phyloP scores from a whole-genome alignment of 2,113 vertebrate genomes.

The Mormyrus iriodes region DNA sequence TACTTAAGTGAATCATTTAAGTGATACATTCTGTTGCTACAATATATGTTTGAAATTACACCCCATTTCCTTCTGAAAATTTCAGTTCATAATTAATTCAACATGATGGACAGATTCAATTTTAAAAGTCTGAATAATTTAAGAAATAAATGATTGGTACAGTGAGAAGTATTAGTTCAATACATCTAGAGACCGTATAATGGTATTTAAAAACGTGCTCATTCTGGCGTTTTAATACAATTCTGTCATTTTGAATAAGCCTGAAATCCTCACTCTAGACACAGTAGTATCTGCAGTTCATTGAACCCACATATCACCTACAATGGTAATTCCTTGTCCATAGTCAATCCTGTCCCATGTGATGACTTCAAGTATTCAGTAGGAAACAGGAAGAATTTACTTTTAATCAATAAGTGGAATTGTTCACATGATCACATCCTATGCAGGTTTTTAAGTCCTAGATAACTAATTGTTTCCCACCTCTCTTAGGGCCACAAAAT shows the following conservation, averaged over 20 bases:
- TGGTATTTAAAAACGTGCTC: conserved; percentile 6
- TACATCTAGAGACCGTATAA: neutral
- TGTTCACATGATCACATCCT: neutral
- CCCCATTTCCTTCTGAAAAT: conserved; percentile 15
- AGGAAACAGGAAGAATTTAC: neutral
- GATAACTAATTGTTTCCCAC: neutral
- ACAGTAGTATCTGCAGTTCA: neutral
- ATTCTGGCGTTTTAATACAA: neutral
- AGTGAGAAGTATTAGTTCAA: neutral
- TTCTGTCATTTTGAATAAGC: conserved; percentile 6
- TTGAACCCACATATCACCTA: neutral
- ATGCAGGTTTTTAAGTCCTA: neutral
- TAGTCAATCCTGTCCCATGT: neutral
- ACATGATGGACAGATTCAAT: conserved; percentile 15
- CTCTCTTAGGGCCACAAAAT: neutral
- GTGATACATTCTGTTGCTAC: conserved; percentile 8
- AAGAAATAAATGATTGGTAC: neutral
- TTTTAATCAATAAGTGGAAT: neutral
- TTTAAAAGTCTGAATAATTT: conserved; percentile 8
- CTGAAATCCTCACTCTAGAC: neutral
- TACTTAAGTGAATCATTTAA: conserved; percentile 17
- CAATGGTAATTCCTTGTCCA: neutral
- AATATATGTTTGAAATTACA: conserved; percentile 11
- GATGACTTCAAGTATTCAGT: neutral
- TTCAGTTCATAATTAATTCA: conserved; percentile 17